Base-by-base conservation (phyloP, 2,797 vertebrate genomes). In the Simalia tracyae region DNA sequence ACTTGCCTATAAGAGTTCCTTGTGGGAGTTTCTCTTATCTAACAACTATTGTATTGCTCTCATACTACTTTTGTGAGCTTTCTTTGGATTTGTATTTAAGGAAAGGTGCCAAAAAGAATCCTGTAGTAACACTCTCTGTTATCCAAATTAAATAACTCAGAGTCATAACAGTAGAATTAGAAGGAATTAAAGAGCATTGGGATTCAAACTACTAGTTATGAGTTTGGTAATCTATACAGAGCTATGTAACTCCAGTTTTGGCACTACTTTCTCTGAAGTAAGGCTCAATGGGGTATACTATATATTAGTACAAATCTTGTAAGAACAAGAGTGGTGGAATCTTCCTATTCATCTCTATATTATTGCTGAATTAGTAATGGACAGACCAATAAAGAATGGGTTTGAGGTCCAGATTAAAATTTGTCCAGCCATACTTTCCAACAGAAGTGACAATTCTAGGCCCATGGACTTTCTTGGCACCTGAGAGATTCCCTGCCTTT, bases 71-170 rank as follows among this genome's bases (percentile, higher is more conserved):
- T 94, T 89, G 81, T 92, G 93, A 89, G 72, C 64, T 95, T 88
- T 68, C 12, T 28, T 93, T 72, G 68, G 36, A 26, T 90, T 93
- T 90, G 93, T 88, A 94, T n/a, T 91, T 90, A 91, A 93, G 93
- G 89, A 96, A 94, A 72, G 93, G 94, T 93, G 91, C 93, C 84
- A 24, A 88, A 93, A 90, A 15, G 66, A 89, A 90, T 50, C 24
- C 91, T 89, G 56, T 88, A 66, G 56, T 26, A 50, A 46, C 28
- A 31, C 17, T 89, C 50, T 54, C 63, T 68, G 36, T 42, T 61
- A 87, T 87, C 4, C 15, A 9, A 11, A 85, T 15, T 56, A 14
- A 26, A 64, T 64, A 26, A 68, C 5, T 72, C 76, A 61, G 26
- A 50, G 15, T 17, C 42, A 63, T 59, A 15, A 5, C 57, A n/a